phyloP scores from a whole-genome alignment of 2,797 vertebrate species.

The Rhinoraja longicauda region DNA sequence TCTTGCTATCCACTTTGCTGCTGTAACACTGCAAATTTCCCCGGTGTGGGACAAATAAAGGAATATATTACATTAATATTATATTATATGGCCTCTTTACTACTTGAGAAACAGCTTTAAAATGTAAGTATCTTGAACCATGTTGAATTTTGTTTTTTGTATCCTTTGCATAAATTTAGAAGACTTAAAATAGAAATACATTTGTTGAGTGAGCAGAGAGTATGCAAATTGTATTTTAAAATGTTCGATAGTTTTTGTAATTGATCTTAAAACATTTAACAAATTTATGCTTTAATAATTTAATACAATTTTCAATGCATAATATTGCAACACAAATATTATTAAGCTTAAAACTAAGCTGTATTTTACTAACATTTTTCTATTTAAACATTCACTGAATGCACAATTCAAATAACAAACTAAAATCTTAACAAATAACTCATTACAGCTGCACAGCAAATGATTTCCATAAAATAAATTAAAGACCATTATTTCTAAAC shows the following conservation, averaged over 20 bases:
- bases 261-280: not conserved
- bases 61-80: too few relatives aligned
- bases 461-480: not conserved
- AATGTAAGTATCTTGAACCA: not conserved
- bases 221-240: not conserved
- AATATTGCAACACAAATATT: not conserved
- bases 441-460: not conserved
- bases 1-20: too few relatives aligned
- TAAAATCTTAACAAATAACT: not conserved
- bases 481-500: not conserved
- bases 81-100: too few relatives aligned
- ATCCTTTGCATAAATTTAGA: not conserved
- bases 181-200: not conserved
- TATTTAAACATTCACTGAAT: not conserved
- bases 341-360: not conserved
- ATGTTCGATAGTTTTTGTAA: not conserved
- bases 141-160: not conserved
- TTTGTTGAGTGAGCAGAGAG: not conserved
- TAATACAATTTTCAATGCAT: not conserved
- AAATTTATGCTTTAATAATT: not conserved
- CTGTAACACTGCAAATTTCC: too few relatives aligned
- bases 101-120: too few relatives aligned
- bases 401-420: not conserved
- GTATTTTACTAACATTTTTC: not conserved
- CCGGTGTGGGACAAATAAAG: too few relatives aligned